phyloP scores from a whole-genome alignment of 2,113 vertebrate genomes.

The Corydoras sp. region DNA sequence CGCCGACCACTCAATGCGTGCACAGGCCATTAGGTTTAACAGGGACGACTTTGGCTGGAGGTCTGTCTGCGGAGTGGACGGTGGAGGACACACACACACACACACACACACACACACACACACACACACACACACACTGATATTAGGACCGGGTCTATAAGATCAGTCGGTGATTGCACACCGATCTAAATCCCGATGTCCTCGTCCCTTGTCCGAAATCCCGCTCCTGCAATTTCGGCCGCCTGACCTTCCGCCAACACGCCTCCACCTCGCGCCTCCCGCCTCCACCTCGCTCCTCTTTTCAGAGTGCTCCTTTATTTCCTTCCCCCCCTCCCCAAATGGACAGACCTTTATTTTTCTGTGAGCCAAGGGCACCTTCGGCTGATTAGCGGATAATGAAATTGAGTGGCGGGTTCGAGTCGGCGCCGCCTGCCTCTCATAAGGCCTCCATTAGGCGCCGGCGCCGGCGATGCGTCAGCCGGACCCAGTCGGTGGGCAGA shows the following conservation, averaged over 20 bases:
- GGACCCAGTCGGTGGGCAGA: conserved; percentile 53
- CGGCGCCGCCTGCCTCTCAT: conserved; percentile 44
- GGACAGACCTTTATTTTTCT: conserved; percentile 37
- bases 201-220: conserved; percentile 1
- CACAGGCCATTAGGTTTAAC: conserved; percentile 48
- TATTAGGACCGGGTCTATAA: neutral
- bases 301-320: conserved; percentile 22
- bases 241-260: conserved; percentile 1
- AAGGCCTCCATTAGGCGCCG: conserved; percentile 49
- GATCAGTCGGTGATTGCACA: neutral
- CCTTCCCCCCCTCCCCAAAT: conserved; percentile 21
- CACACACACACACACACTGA: no score
- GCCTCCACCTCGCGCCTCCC: conserved; percentile 22
- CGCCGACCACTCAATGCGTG: conserved; percentile 44
- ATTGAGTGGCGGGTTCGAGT: conserved; percentile 48
- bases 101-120: neutral
- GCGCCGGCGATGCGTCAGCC: conserved; percentile 48
- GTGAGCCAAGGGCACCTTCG: conserved; percentile 53
- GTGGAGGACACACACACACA: no score
- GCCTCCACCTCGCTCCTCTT: conserved; percentile 13
- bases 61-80: neutral
- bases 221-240: conserved; percentile 7
- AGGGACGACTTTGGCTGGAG: neutral
- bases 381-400: conserved; percentile 50
- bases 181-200: neutral